phyloP scores from a whole-genome alignment of 2,113 vertebrate genomes.

The Campylomormyrus tamandua region DNA sequence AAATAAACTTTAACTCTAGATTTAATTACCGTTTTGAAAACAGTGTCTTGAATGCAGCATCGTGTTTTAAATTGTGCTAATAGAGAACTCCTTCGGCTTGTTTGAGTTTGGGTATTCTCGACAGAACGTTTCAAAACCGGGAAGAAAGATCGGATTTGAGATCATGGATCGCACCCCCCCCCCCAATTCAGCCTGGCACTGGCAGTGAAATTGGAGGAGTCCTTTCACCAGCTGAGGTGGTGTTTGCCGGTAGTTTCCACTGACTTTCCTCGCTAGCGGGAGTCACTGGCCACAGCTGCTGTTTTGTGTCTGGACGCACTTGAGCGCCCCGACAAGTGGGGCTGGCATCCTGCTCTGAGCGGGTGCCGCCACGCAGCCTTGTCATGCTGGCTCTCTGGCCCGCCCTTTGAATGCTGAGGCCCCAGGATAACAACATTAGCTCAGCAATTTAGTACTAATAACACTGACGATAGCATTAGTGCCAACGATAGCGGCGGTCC shows the following conservation, averaged over 20 bases:
- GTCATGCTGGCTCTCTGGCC: neutral
- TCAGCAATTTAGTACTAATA: neutral
- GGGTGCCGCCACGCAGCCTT: neutral
- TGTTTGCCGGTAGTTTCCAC: neutral
- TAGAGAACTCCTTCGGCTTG: neutral
- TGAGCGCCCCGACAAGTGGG: neutral
- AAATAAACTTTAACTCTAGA: neutral
- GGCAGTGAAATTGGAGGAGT: neutral
- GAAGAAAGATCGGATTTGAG: neutral
- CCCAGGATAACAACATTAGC: neutral
- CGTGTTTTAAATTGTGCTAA: neutral
- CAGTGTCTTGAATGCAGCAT: neutral
- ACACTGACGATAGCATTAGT: neutral
- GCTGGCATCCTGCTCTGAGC: neutral
- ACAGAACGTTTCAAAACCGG: neutral
- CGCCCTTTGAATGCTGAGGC: neutral
- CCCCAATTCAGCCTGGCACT: neutral
- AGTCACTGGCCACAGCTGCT: neutral
- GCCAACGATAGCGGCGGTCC: neutral
- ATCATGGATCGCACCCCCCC: neutral
- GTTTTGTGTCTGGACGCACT: neutral
- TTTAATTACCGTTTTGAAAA: neutral
- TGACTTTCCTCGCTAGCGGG: neutral
- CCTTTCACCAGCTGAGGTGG: neutral
- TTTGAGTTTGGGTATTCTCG: neutral